Percentiles rank a stretch among this genome's conserved stretches.
Evolutionary conservation across 2,888 invertebrate species (phyloP).

Genomic region (Myathropa florea): DNA sequence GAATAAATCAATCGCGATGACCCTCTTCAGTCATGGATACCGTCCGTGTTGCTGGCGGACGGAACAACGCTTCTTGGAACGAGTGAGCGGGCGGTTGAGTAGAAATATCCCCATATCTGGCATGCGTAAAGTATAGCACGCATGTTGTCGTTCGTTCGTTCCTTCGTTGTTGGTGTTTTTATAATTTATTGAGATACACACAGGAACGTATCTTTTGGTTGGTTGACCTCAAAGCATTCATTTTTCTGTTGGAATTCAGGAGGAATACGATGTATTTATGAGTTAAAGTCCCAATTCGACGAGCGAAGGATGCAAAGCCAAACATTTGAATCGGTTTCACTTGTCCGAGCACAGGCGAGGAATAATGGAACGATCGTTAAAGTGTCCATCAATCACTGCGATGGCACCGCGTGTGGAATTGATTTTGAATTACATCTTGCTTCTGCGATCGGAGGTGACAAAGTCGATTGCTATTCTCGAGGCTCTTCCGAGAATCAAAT

Average conservation of each 20-base stretch:
- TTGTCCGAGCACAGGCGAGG: neutral
- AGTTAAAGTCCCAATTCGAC: neutral
- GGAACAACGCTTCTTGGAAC: neutral
- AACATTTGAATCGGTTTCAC: conserved; percentile 19
- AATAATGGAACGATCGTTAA: neutral
- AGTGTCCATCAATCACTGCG: conserved; percentile 17
- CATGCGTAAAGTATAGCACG: conserved; percentile 27
- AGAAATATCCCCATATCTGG: conserved; percentile 50
- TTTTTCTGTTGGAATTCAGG: conserved; percentile 23
- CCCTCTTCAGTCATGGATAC: conserved; percentile 66
- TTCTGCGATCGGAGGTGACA: neutral
- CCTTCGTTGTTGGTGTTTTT: neutral
- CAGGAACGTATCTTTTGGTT: neutral
- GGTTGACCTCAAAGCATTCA: conserved; percentile 44
- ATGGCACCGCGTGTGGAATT: conserved; percentile 17
- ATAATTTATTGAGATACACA: neutral
- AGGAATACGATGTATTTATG: neutral
- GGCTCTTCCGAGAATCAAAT: conserved; percentile 20
- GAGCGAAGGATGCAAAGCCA: conserved; percentile 8
- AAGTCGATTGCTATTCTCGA: conserved; percentile 14
- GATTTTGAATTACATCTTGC: conserved; percentile 22
- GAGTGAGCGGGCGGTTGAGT: conserved; percentile 36
- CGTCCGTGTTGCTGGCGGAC: conserved; percentile 7
- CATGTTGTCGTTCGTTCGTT: neutral
- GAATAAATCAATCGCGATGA: conserved; percentile 67